Base-by-base conservation (phyloP, 2,888 invertebrate species). In the Caenorhabditis japonica region DNA sequence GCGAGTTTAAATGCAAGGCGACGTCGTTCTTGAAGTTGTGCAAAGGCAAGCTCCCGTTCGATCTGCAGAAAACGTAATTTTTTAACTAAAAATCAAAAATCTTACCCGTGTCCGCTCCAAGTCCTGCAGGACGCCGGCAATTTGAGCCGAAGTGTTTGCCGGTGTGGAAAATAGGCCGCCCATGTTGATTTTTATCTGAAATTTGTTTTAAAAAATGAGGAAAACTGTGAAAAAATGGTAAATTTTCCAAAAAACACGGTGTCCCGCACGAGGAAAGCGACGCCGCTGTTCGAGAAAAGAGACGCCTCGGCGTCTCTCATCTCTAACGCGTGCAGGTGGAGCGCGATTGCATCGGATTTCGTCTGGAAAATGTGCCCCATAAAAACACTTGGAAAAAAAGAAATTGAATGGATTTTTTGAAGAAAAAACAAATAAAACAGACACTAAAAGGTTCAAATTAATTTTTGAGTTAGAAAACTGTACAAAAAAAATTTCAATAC, bases 41-140 rank as follows among this genome's bases (percentile, higher is more conserved):
- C 60, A 15, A 79, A 46, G 4, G 81, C 81, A n/a, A 81, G 49
- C 64, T 81, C 81, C 47, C 81, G 44, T 68, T 81, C 79, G 21
- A 81, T 74, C 79, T 79, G 61, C 34, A 68, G 36, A 39, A 52
- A 38, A 13, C 1, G 1, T 25, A 36, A 47, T 49, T 38, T 60
- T 38, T 17, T 2, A 19, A 41, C 5, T 25, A 23, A 30, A 39
- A 23, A 25, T 36, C 7, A 30, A 30, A 7, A 10, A 5, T 30
- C 30, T 10, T 13, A 68, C 73, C n/a, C 73, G 61, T 23, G 68
- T 74, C n/a, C 58, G 47, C 43, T 74, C 73, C 17, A 74, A 47
- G 5, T 68, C 68, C 15, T 60, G 55, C 13, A 73, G 21, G 51
- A 73, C 36, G 33, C 56, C 58, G 17, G 72, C 13, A 36, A 72